Base-by-base conservation (phyloP, 2,888 invertebrate species). In the Thereva nobilitata region DNA sequence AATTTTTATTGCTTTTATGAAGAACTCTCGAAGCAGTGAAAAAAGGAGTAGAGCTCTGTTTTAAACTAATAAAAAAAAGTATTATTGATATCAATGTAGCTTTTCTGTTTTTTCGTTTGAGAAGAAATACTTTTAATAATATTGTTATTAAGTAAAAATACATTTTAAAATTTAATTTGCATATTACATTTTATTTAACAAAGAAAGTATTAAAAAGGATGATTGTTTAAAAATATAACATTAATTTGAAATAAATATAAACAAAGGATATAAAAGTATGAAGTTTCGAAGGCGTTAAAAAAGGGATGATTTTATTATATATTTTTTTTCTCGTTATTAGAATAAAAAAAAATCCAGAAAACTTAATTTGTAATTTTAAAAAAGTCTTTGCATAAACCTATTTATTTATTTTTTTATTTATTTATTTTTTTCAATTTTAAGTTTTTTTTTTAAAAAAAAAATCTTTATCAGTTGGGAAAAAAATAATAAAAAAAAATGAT, bases 21-120 rank as follows among this genome's bases (percentile, higher is more conserved):
- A 42, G 9, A 61, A 63, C 44, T 64, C 52, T 70, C 54, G 65
- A 47, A 66, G 70, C 40, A 50, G 68, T 61, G 63, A 64, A 68
- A 64, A 50, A 57, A 42, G 59, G 57, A 44, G 41, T 65, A 52
- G 67, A 66, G 63, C 71, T 68, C 69, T 68, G 67, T 70, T 71
- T 61, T n/a, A 50, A 23, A 9, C 37, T 59, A 5, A 6, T 61
- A 54, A 44, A 53, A 56, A 44, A 23, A 69, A 61, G 49, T 67
- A 50, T 40, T 67, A 66, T 56, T 65, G 52, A 68, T 41, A 67
- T 66, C 57, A 41, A n/a, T 61, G 42, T 47, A 44, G 67, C 49
- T 68, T 56, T 61, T 67, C 64, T 69, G 61, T 64, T 69, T 69
- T 67, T 66, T 67, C 57, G 67, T 69, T 67, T 66, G 55, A 56